Evolutionary conservation across 2,797 vertebrate species (phyloP).

Genomic region (Clarias fuscus): DNA sequence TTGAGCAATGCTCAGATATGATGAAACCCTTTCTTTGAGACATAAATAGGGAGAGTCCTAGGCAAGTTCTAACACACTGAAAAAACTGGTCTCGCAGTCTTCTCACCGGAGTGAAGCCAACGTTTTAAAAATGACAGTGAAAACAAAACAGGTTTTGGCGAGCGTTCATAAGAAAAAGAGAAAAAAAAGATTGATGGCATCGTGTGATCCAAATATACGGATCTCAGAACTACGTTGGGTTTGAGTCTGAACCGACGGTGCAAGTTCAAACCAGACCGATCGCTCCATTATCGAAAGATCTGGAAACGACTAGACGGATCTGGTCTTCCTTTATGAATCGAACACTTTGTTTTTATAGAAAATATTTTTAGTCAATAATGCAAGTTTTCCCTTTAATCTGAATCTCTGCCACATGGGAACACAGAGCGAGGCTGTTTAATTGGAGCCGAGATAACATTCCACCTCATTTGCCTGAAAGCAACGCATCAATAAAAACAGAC

Average conservation of each 20-base stretch:
- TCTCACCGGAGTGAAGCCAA: background rate
- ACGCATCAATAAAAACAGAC: background rate
- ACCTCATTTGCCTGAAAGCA: background rate
- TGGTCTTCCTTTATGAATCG: background rate
- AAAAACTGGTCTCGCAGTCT: background rate
- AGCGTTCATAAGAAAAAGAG: background rate
- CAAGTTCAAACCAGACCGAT: background rate
- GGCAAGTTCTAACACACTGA: constrained; percentile 13
- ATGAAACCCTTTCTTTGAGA: background rate
- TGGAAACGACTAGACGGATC: background rate
- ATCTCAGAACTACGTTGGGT: background rate
- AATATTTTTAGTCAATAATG: background rate
- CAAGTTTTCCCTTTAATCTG: background rate
- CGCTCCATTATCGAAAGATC: background rate
- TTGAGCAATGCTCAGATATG: background rate
- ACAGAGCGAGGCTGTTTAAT: background rate
- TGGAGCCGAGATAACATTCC: constrained; percentile 13
- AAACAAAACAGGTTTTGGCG: background rate
- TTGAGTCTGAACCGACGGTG: background rate
- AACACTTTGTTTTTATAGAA: background rate
- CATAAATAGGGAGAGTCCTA: background rate
- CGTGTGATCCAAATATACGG: background rate
- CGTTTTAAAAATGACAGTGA: background rate
- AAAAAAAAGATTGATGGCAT: background rate
- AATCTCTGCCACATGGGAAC: constrained; percentile 5